A percentile compares a stretch with the other conserved stretches of the same genome.
phyloP scores from a whole-genome alignment of 2,113 vertebrate species.

The Pyxicephalus adspersus region DNA sequence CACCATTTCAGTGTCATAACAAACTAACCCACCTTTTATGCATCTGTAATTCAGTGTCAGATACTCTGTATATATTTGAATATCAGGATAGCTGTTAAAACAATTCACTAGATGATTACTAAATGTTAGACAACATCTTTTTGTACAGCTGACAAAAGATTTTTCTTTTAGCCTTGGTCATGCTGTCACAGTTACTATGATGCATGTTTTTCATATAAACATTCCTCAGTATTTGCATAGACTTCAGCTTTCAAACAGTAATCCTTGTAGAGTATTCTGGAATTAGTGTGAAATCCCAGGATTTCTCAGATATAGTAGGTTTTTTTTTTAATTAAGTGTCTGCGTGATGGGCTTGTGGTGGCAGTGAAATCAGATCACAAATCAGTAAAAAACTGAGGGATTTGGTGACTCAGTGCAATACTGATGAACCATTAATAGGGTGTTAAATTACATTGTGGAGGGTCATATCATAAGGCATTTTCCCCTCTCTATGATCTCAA shows the following conservation, averaged over 20 bases:
- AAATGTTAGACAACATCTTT: too few relatives aligned
- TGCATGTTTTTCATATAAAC: background rate
- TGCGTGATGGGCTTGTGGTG: background rate
- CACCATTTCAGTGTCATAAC: too few relatives aligned
- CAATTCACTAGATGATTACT: too few relatives aligned
- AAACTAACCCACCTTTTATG: too few relatives aligned
- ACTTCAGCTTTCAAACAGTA: background rate
- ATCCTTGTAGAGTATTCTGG: background rate
- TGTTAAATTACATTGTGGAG: background rate
- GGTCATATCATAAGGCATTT: background rate
- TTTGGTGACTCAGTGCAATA: background rate
- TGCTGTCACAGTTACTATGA: too few relatives aligned
- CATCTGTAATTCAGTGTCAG: too few relatives aligned
- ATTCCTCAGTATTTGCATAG: background rate
- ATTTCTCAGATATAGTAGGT: conserved; percentile 13
- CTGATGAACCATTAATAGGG: background rate
- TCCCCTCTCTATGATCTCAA: too few relatives aligned
- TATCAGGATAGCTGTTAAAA: too few relatives aligned
- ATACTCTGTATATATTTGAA: too few relatives aligned
- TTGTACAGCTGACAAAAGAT: too few relatives aligned
- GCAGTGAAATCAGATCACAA: background rate
- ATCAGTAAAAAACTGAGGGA: background rate
- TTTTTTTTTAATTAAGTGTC: conserved; percentile 1
- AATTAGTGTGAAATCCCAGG: conserved; percentile 30
- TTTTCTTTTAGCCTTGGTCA: background rate